phyloP scores from a whole-genome alignment of 2,888 invertebrate genomes.

The Dynastes maya region DNA sequence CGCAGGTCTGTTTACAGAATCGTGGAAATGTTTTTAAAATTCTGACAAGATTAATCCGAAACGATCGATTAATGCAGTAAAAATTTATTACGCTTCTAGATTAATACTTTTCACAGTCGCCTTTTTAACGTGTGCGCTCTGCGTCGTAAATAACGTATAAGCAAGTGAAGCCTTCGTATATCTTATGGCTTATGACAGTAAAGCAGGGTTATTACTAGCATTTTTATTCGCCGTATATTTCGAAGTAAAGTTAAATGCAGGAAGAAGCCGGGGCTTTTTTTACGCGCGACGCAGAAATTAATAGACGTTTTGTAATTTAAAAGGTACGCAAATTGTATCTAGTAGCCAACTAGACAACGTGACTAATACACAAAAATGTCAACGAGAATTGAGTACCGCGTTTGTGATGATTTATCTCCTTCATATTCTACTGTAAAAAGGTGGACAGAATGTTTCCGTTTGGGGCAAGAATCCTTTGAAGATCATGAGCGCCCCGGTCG shows the following conservation, averaged over 20 bases:
- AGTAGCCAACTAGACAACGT: too few relatives aligned
- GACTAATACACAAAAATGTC: too few relatives aligned
- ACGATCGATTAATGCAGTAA: conserved; percentile 13
- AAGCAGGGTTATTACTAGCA: conserved; percentile 5
- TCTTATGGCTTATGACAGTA: conserved; percentile 16
- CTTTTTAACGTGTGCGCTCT: background rate
- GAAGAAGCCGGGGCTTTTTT: background rate
- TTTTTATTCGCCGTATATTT: background rate
- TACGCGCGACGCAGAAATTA: background rate
- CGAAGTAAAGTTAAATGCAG: background rate
- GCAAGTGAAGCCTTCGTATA: conserved; percentile 4
- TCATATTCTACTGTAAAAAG: too few relatives aligned
- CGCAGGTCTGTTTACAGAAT: too few relatives aligned
- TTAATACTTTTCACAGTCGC: conserved; percentile 4
- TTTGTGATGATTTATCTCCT: too few relatives aligned
- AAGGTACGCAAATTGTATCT: too few relatives aligned
- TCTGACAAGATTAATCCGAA: background rate
- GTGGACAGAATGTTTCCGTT: too few relatives aligned
- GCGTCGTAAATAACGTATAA: conserved; percentile 9
- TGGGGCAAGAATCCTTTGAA: too few relatives aligned
- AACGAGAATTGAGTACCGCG: too few relatives aligned
- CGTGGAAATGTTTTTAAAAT: background rate
- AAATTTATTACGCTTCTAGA: conserved; percentile 4
- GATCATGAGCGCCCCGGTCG: too few relatives aligned
- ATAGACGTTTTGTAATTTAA: too few relatives aligned